phyloP scores from a whole-genome alignment of 1,140 invertebrate species.

The Battus philenor region DNA sequence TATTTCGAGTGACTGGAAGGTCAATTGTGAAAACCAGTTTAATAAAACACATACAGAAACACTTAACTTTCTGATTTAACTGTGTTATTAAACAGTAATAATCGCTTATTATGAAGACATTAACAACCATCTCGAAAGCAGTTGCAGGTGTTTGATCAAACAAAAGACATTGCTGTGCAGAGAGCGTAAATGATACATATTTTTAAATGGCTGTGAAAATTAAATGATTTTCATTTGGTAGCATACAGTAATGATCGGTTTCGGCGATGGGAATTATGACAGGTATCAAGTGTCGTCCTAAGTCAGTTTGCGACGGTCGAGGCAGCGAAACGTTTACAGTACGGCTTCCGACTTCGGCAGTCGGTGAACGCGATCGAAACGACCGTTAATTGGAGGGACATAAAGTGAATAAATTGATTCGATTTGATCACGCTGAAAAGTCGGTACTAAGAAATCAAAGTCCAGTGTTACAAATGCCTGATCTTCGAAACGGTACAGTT shows the following conservation, averaged over 20 bases:
- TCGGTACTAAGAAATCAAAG: too few relatives aligned
- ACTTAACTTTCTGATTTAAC: not conserved
- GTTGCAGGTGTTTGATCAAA: not conserved
- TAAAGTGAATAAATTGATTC: too few relatives aligned
- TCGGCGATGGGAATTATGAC: conserved; percentile 5
- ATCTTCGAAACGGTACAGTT: too few relatives aligned
- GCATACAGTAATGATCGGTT: conserved; percentile 18
- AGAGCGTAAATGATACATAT: conserved; percentile 9
- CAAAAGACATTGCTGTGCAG: conserved; percentile 16
- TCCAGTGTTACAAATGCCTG: too few relatives aligned
- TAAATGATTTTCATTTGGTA: conserved; percentile 18
- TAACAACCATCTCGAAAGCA: not conserved
- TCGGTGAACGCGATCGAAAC: conserved; percentile 8
- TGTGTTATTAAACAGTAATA: not conserved
- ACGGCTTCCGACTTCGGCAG: conserved; percentile 9
- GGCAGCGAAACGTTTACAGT: conserved; percentile 7
- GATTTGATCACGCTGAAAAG: too few relatives aligned
- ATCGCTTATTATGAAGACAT: not conserved
- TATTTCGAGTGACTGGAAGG: conserved; percentile 5
- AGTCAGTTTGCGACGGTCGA: conserved; percentile 1
- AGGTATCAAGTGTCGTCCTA: conserved; percentile 1
- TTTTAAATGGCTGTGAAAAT: not conserved
- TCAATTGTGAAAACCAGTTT: not conserved
- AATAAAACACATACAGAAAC: not conserved
- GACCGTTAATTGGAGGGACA: not conserved